Conservation (phyloP, 2,888 invertebrate genomes). For the Drosophila setosimentum region DNA sequence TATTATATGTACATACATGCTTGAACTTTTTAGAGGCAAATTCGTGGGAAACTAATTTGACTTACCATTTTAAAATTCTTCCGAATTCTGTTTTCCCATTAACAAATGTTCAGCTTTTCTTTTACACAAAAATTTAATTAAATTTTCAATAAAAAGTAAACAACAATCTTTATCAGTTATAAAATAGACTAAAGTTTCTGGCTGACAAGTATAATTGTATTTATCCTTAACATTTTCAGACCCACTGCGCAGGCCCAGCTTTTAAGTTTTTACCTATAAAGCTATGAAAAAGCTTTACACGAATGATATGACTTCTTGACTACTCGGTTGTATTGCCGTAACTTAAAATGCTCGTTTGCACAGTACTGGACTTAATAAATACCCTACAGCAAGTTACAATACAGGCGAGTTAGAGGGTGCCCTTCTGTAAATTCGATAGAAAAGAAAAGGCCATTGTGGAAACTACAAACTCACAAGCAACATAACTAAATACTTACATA, state of each 20-base stretch:
- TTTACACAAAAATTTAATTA: constrained; percentile 21
- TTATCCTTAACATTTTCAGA: constrained; percentile 70
- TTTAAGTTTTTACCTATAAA: constrained; percentile 39
- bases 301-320: constrained; percentile 21
- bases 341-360: background rate
- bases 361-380: background rate
- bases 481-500: background rate
- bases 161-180: constrained; percentile 52
- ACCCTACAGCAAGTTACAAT: constrained; percentile 7
- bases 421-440: background rate
- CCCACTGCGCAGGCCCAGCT: constrained; percentile 55
- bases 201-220: constrained; percentile 76
- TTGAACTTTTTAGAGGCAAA: constrained; percentile 6
- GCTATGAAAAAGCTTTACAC: constrained; percentile 58
- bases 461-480: background rate
- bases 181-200: constrained; percentile 64
- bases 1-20: constrained; percentile 18
- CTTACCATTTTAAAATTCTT: constrained; percentile 50
- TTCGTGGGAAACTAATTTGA: background rate
- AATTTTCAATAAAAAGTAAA: constrained; percentile 38
- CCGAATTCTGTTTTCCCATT: constrained; percentile 34
- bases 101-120: constrained; percentile 10
- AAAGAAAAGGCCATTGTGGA: background rate
- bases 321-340: constrained; percentile 2
- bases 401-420: too few relatives aligned